Evolutionary conservation across 1,140 invertebrate species (phyloP), one percentile per base, ranked within the genome.

Genomic region (Apocrypta bakeri): DNA sequence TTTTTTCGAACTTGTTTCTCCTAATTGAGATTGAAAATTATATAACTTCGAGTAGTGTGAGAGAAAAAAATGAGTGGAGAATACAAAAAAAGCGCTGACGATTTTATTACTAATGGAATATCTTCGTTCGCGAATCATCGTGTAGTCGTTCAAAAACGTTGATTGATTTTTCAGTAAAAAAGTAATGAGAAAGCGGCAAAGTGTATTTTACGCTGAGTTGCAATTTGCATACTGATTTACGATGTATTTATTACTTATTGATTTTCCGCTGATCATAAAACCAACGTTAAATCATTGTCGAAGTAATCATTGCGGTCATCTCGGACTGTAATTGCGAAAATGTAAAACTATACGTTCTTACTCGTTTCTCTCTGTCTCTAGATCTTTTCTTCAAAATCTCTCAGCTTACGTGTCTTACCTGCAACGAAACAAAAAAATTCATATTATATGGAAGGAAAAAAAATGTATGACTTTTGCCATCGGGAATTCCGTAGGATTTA

Each of bases 141-240:
- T 21, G 6, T 71, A 8, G 29, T 73, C 25, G 3, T 40, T 61
- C n/a, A 68, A 73, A 72, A 64, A 42, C 31, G 7, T 73, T 33
- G 24, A 79, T 63, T 63, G 31, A 72, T 79, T 73, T 64, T 64
- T 17, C 12, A 68, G 37, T 9, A 78, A 79, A 79, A 69, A 79
- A 48, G 25, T 25, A 69, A 71, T 37, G 42, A 74, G 42, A 63
- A 72, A 63, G 33, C 11, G 12, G 61, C 40, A 61, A 37, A 25
- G 42, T 25, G 21, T 48, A 48, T 21, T 40, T 73, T 72, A 61
- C 63, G 33, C 63, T 27, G 69, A 68, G 14, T 6, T 61, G 31
- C 21, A 81, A 81, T 75, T 73, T 68, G 31, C 71, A 76, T 61
- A 6, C 17, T n/a, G 56, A 82, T 82, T 82, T 61, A 71, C 42